Evolutionary conservation across 2,113 vertebrate genomes (phyloP).

Genomic region (Ammospiza caudacuta): DNA sequence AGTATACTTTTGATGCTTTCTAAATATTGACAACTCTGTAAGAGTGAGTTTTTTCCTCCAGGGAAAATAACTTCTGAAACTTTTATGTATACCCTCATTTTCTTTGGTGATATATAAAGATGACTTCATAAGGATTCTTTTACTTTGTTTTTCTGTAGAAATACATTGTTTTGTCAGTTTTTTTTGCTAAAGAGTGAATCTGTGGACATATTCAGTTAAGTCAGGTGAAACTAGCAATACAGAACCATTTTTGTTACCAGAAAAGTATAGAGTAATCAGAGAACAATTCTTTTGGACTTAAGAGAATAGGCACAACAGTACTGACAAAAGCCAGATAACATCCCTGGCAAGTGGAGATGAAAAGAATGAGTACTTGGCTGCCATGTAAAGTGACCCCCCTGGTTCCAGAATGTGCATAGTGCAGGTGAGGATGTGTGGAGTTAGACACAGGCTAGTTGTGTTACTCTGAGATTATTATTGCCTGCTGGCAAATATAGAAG

Average conservation of each 20-base stretch:
- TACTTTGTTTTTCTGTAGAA: neutral
- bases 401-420: neutral
- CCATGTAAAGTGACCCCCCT: neutral
- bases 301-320: neutral
- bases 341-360: neutral
- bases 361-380: neutral
- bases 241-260: neutral
- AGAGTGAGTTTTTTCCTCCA: neutral
- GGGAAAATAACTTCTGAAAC: neutral
- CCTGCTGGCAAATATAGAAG: neutral
- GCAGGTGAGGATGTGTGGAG: neutral
- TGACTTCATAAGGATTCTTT: neutral
- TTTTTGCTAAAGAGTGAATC: neutral
- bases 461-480: neutral
- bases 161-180: neutral
- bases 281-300: neutral
- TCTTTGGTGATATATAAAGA: neutral
- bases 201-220: neutral
- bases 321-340: neutral
- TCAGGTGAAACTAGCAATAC: neutral
- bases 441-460: neutral
- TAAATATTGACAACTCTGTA: neutral
- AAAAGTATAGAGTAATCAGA: neutral
- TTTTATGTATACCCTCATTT: neutral
- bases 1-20: neutral